Base-by-base conservation (phyloP, 2,113 vertebrate species). In the Lophura nycthemera region DNA sequence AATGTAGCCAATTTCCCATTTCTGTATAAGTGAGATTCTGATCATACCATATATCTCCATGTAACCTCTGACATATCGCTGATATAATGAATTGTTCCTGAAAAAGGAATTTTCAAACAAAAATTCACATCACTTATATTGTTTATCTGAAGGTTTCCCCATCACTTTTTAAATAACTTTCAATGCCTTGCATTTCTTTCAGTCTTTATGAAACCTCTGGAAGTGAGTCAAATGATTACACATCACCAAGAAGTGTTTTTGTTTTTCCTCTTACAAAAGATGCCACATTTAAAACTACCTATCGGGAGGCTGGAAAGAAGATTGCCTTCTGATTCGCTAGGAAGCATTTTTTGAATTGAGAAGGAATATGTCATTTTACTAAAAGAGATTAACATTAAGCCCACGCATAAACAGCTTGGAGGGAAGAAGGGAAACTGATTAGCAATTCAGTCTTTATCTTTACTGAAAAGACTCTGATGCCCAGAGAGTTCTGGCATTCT, bases 361-460 rank as follows among this genome's bases (percentile, higher is more conserved):
- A 87, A 95, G 29, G 77, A 94, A 95, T 94, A 92, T 86, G 83
- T 93, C 92, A 95, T 95, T 63, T 92, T 97, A 94, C 91, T 96
- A 90, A 97, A 95, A 94, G 70, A 94, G 93, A 96, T 97, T 96
- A 97, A 92, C 95, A 97, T 96, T 96, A 97, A 97, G 25, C 91
- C 89, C 70, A 88, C 83, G 85, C 30, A 13, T 90, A 92, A 98
- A 97, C 95, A 97, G 97, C 97, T 98, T 97, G 95, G 92, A 90
- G 96, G 47, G 92, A 97, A 95, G 96, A 96, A 97, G 97, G 83
- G 90, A 98, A 98, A 96, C 98, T 98, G 97, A 98, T 99, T 97
- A 98, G 94, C 96, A 97, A 98, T 98, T 98, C 97, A 95, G 88
- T 97, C 96, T 97, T 97, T 96, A 96, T 97, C 95, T 97, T 95